Evolutionary conservation across 2,797 vertebrate species (phyloP).

Genomic region (Brachyalestes nurse): DNA sequence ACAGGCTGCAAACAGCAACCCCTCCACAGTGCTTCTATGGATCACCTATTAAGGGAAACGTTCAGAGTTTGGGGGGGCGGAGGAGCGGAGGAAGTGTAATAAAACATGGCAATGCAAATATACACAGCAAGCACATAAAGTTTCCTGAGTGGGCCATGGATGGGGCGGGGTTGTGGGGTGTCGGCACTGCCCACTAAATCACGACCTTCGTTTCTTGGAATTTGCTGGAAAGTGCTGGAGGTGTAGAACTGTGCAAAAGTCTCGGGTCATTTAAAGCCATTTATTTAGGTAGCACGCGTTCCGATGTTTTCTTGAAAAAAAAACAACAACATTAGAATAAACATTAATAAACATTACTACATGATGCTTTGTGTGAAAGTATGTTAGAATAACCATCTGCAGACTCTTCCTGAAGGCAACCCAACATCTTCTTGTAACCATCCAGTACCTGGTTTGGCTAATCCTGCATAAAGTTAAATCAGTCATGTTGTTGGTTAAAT

Average conservation of each 20-base stretch:
- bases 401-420: too few species aligned
- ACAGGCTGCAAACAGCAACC: conserved; percentile 41
- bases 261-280: background rate
- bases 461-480: background rate
- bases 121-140: conserved; percentile 56
- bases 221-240: background rate
- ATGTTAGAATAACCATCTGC: background rate
- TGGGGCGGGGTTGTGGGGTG: conserved; percentile 13
- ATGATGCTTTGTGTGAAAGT: background rate
- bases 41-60: conserved; percentile 61
- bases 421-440: background rate
- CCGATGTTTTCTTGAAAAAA: background rate
- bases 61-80: conserved; percentile 1
- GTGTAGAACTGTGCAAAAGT: background rate
- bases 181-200: conserved; percentile 37
- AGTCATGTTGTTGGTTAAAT: background rate
- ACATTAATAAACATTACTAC: too few species aligned
- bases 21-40: conserved; percentile 33
- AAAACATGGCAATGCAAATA: conserved; percentile 62
- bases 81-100: conserved; percentile 56
- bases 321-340: too few species aligned
- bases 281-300: background rate
- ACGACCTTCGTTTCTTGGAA: conserved; percentile 8
- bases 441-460: background rate
- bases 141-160: conserved; percentile 29